Evolutionary conservation across 2,113 vertebrate genomes (phyloP).

Genomic region (Stigmatopora argus): DNA sequence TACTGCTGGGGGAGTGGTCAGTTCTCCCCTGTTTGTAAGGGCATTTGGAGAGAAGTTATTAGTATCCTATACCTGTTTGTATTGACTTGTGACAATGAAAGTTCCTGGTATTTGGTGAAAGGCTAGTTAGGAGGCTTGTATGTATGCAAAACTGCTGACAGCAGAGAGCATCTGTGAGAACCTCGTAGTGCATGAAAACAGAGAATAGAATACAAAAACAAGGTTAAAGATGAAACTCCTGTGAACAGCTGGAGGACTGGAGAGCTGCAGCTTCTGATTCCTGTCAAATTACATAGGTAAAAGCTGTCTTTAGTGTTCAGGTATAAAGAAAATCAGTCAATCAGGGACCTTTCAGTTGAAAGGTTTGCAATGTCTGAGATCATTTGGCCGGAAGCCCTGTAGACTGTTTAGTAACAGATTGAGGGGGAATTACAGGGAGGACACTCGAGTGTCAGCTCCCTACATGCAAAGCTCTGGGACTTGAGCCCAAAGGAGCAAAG

Average conservation of each 20-base stretch:
- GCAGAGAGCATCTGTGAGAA: slow-evolving; percentile 6
- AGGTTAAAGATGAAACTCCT: slow-evolving; percentile 26
- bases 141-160: slow-evolving; percentile 24
- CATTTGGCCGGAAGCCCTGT: slow-evolving; percentile 77
- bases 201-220: not conserved
- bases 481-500: slow-evolving; percentile 26
- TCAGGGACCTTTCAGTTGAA: slow-evolving; percentile 76
- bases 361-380: slow-evolving; percentile 78
- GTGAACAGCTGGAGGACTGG: slow-evolving; percentile 4
- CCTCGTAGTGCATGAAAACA: not conserved
- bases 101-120: slow-evolving; percentile 36
- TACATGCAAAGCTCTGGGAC: slow-evolving; percentile 31
- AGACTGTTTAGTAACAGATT: slow-evolving; percentile 69
- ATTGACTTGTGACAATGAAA: slow-evolving; percentile 55
- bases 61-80: slow-evolving; percentile 41
- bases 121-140: slow-evolving; percentile 32
- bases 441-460: slow-evolving; percentile 64
- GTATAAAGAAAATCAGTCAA: slow-evolving; percentile 30
- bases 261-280: slow-evolving; percentile 25
- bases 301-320: slow-evolving; percentile 17
- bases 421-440: slow-evolving; percentile 75
- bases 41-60: slow-evolving; percentile 50
- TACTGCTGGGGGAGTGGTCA: slow-evolving; percentile 34
- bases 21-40: slow-evolving; percentile 27
- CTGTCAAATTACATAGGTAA: slow-evolving; percentile 13